phyloP scores from a whole-genome alignment of 2,113 vertebrate species.

The Alligator mississippiensis region DNA sequence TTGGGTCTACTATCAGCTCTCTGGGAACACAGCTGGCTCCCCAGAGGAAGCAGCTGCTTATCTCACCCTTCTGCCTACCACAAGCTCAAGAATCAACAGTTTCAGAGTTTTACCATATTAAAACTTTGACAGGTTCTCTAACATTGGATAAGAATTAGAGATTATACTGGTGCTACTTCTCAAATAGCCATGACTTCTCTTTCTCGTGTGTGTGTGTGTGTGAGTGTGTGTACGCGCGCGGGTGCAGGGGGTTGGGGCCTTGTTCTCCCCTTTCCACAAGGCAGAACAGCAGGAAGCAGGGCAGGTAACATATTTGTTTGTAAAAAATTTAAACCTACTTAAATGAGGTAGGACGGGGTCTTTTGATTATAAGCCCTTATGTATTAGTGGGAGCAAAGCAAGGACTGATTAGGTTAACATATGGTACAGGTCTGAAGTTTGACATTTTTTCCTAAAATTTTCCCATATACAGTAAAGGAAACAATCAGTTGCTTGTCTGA shows the following conservation, averaged over 20 bases:
- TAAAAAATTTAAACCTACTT: not conserved
- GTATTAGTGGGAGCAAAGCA: not conserved
- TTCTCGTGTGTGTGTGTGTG: no score
- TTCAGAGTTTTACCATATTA: not conserved
- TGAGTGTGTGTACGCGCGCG: no score
- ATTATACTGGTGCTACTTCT: not conserved
- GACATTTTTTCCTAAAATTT: not conserved
- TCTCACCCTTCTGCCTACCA: not conserved
- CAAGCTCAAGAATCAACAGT: not conserved
- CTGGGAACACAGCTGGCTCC: not conserved
- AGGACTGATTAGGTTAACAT: not conserved
- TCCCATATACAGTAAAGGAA: not conserved
- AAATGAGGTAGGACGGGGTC: not conserved
- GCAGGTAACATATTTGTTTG: not conserved
- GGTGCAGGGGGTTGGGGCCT: not conserved
- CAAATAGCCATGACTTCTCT: not conserved
- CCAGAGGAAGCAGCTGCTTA: not conserved
- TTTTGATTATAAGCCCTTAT: not conserved
- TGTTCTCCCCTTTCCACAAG: not conserved
- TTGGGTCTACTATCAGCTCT: not conserved
- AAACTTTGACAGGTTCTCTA: not conserved
- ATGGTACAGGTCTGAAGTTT: not conserved
- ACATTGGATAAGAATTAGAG: not conserved
- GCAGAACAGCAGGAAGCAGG: not conserved
- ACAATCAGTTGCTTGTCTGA: slow-evolving; percentile 12